Percentiles rank a stretch among this genome's conserved stretches.
These are phyloP conservation scores for Iselma pallidipennis DNA, from an alignment of 2,888 invertebrate species.

Conservation along the genomic window DNA sequence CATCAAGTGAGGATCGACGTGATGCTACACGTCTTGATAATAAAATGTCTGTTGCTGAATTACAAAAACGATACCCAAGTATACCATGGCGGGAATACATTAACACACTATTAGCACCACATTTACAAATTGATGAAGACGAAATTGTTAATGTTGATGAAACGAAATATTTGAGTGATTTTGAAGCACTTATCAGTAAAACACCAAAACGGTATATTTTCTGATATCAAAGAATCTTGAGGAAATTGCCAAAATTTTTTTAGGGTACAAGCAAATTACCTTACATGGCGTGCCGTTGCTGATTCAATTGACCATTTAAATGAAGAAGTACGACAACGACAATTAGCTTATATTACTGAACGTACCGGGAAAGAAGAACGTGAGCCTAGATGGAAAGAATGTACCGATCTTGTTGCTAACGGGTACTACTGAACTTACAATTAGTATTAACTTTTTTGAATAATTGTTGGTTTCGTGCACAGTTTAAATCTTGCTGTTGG, in stretches of 20 bases:
- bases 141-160: slow-evolving; percentile 86
- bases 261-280: slow-evolving; percentile 83
- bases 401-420: slow-evolving; percentile 77
- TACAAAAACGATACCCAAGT: slow-evolving; percentile 75
- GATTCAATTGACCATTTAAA: slow-evolving; percentile 81
- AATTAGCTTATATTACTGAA: slow-evolving; percentile 78
- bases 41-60: slow-evolving; percentile 79
- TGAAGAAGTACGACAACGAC: slow-evolving; percentile 75
- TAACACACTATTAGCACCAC: slow-evolving; percentile 74
- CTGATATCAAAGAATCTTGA: not conserved
- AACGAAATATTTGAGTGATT: slow-evolving; percentile 74
- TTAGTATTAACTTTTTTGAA: too few relatives aligned
- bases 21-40: slow-evolving; percentile 90
- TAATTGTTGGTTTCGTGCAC: slow-evolving; percentile 22
- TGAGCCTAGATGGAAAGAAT: slow-evolving; percentile 91
- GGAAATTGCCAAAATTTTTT: not conserved
- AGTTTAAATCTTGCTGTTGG: slow-evolving; percentile 78
- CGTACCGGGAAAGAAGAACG: slow-evolving; percentile 82
- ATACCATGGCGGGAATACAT: slow-evolving; percentile 85
- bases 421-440: too few relatives aligned
- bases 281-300: slow-evolving; percentile 88
- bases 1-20: slow-evolving; percentile 86
- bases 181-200: slow-evolving; percentile 63
- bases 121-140: slow-evolving; percentile 63
- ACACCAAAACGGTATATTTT: slow-evolving; percentile 59